Evolutionary conservation across 2,113 vertebrate species (phyloP).

Genomic region (Plotosus lineatus): DNA sequence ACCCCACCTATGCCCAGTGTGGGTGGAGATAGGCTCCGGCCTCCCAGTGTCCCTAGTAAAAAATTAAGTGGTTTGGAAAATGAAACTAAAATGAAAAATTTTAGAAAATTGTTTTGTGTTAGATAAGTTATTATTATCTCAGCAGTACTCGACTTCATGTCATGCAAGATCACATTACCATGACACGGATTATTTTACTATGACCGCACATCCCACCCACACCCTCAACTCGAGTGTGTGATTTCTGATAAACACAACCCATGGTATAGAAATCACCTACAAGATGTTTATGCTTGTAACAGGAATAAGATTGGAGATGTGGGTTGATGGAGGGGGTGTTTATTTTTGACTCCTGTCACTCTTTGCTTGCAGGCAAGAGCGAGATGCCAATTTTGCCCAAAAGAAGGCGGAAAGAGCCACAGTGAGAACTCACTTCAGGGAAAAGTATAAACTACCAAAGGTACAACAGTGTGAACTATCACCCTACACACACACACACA

Average conservation of each 20-base stretch:
- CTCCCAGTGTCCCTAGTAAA: too few species aligned
- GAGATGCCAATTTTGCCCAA: conserved; percentile 88
- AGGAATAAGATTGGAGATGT: neutral
- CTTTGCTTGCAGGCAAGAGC: conserved; percentile 80
- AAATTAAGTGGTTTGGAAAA: neutral
- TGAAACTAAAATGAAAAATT: too few species aligned
- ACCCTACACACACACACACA: neutral
- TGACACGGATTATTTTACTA: neutral
- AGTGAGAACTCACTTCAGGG: conserved; percentile 88
- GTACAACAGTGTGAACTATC: conserved; percentile 67
- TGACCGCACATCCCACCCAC: neutral
- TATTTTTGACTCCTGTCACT: conserved; percentile 18
- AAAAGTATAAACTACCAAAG: conserved; percentile 96
- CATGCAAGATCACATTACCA: neutral
- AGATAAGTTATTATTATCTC: too few species aligned
- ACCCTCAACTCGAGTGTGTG: neutral
- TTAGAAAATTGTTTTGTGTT: too few species aligned
- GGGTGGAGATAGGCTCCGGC: too few species aligned
- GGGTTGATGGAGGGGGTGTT: neutral
- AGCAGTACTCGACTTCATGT: neutral
- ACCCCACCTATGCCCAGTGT: too few species aligned
- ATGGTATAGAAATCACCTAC: neutral
- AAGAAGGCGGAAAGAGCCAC: conserved; percentile 95
- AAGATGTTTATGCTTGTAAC: neutral
- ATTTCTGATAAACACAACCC: neutral